phyloP scores from a whole-genome alignment of 2,113 vertebrate genomes.

The Coturnix japonica region DNA sequence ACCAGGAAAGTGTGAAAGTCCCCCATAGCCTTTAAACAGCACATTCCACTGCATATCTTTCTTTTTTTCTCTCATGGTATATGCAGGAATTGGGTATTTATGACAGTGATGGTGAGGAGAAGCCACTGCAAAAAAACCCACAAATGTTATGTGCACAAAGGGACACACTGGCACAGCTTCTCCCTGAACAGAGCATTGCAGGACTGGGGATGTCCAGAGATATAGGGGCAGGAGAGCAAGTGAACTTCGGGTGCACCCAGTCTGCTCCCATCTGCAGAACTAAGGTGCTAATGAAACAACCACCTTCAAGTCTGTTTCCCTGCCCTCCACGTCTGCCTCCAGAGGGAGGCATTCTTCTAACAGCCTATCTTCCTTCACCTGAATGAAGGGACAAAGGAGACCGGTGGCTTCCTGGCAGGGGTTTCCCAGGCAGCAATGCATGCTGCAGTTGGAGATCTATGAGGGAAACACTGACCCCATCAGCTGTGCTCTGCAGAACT shows the following conservation, averaged over 20 bases:
- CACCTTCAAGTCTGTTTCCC: not conserved
- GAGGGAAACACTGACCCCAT: not conserved
- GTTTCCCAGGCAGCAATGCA: not conserved
- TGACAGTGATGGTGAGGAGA: not conserved
- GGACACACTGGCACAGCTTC: not conserved
- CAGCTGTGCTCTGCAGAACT: not conserved
- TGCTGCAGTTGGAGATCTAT: not conserved
- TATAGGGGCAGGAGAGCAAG: not conserved
- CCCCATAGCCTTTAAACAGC: not conserved
- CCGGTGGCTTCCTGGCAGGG: not conserved
- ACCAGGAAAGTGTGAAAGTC: not conserved
- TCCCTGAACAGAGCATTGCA: not conserved
- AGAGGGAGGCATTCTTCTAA: not conserved
- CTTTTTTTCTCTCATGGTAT: not conserved
- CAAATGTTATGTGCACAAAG: not conserved
- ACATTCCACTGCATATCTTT: not conserved
- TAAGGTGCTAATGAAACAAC: not conserved
- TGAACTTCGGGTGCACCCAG: not conserved
- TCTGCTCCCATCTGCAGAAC: not conserved
- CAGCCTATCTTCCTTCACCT: not conserved
- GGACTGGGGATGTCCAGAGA: accelerated
- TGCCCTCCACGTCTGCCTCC: accelerated
- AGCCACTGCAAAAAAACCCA: not conserved
- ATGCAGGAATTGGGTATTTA: not conserved
- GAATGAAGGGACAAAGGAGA: not conserved